phyloP scores from a whole-genome alignment of 2,888 invertebrate species.

The Osmoderma eremita region DNA sequence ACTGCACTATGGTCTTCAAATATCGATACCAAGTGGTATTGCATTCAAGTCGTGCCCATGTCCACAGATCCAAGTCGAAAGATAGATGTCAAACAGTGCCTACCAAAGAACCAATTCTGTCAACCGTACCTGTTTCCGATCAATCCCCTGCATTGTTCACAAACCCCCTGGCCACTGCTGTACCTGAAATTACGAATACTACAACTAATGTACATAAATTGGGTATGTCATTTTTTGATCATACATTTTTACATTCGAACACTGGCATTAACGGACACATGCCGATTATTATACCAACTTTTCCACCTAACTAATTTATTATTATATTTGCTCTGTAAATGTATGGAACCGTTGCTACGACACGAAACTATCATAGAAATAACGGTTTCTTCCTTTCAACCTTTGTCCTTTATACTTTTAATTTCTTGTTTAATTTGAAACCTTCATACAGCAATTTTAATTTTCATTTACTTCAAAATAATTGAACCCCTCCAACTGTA shows the following conservation, averaged over 20 bases:
- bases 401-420: no score
- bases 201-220: conserved; percentile 61
- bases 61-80: conserved; percentile 51
- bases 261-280: conserved; percentile 61
- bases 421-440: no score
- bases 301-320: conserved; percentile 59
- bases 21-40: conserved; percentile 66
- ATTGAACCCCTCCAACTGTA: background rate
- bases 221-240: conserved; percentile 63
- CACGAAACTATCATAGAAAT: no score
- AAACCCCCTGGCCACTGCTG: conserved; percentile 53
- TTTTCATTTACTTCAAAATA: no score
- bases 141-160: conserved; percentile 57
- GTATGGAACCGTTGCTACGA: background rate
- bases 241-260: conserved; percentile 61
- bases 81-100: conserved; percentile 54
- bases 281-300: conserved; percentile 63
- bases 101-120: conserved; percentile 57
- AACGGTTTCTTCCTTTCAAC: no score
- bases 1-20: conserved; percentile 63
- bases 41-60: conserved; percentile 63
- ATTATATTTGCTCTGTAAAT: conserved; percentile 1
- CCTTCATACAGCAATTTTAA: no score
- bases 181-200: conserved; percentile 59
- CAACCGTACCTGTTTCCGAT: conserved; percentile 57